Evolutionary conservation across 1,140 invertebrate genomes (phyloP), one percentile per base, ranked within the genome.

Genomic region (Bursaphelenchus mucronatus): DNA sequence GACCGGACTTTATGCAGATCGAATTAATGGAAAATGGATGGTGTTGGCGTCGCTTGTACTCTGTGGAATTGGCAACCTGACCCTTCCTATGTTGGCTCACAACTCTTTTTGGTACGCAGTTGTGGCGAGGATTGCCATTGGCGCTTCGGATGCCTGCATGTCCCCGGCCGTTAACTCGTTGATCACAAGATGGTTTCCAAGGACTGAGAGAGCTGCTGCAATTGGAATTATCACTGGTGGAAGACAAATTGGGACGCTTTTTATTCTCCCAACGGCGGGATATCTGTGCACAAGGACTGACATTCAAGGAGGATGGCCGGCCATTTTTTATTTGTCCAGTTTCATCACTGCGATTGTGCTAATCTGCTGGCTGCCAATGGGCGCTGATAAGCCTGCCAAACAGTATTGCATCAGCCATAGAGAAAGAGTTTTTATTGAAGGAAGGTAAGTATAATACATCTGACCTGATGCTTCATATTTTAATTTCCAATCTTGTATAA

Each of bases 141-240:
- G 77, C 11, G 70, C 74, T 21, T 69, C 76, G 50, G 77, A 79
- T 64, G 77, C 77, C 11, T 81, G 76, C 53, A 59, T 81, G 50
- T 74, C 75, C 40, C 77, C 77, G 10, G 73, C 77, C 13, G 70
- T 78, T 6, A 79, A 76, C 61, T 79, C 77, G 15, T 63, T 79
- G 13, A 79, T 79, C 41, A 79, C 77, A 19, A 68, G 77, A 41
- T 80, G 76, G 77, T 78, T 78, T 51, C 76, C 76, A 30, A 70
- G 69, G 52, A 58, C 70, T 19, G 76, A 78, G 68, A 53, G 77
- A 30, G 79, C 77, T 9, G 79, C 74, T 19, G 77, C 77, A n/a
- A 78, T 79, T 44, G 77, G 77, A 40, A 68, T 80, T 21, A 81
- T 79, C 54, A 81, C 79, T 7, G 76, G 78, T 40, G 77, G 77